These are phyloP conservation scores for Balanococcus diminutus DNA, from an alignment of 2,888 invertebrate species.

Conservation along the genomic window DNA sequence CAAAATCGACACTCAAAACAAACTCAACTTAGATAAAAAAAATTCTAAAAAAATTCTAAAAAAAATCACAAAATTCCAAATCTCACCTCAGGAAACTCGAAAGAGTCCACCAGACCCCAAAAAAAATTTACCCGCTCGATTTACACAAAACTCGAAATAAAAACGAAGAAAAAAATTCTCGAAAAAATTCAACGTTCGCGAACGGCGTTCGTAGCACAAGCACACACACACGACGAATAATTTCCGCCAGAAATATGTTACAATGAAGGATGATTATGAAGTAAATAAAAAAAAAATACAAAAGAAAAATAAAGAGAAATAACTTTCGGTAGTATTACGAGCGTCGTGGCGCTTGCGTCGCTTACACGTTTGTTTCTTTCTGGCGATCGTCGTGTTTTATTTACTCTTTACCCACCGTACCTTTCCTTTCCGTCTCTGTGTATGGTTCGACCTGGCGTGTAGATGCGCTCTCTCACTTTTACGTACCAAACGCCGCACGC, in stretches of 20 bases:
- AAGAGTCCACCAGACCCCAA: background rate
- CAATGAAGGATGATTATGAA: background rate
- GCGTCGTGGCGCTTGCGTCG: slow-evolving; percentile 1
- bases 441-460: background rate
- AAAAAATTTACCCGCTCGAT: background rate
- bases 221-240: background rate
- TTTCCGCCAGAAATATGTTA: background rate
- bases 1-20: background rate
- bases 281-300: background rate
- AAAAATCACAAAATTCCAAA: no score
- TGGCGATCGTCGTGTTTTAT: slow-evolving; percentile 19
- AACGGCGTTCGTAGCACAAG: background rate
- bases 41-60: no score
- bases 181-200: background rate
- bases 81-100: background rate
- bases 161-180: background rate
- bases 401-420: background rate
- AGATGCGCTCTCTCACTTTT: background rate
- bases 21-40: background rate
- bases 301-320: background rate
- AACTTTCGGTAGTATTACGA: background rate
- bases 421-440: background rate
- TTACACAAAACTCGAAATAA: background rate
- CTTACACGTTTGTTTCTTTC: slow-evolving; percentile 20
- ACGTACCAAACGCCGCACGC: background rate